Evolutionary conservation across 2,797 vertebrate species (phyloP), one percentile per base, ranked within the genome.

Genomic region (Bradypodion ventrale): DNA sequence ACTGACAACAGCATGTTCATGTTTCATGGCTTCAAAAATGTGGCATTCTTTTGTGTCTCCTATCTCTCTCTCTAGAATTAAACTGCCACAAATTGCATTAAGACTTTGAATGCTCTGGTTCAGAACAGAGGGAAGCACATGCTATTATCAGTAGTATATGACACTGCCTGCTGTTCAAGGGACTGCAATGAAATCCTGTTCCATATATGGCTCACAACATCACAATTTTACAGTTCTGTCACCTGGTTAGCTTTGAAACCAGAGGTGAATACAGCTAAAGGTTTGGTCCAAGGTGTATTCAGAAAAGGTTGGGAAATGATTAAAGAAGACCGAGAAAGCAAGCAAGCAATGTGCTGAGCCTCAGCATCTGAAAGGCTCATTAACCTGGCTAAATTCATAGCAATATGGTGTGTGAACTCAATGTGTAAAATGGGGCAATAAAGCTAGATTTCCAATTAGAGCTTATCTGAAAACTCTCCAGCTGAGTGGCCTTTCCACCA

Each of bases 71-170:
- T 86, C 87, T 80, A 76, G 13, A 88, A 84, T 89, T 89, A 80
- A 80, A 10, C 66, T 83, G 87, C 63, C 80, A 72, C 32, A 25
- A 65, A 76, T 72, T 87, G 35, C 85, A 56, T 80, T 87, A 87
- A 89, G 69, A 68, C 63, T 81, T 89, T 91, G 88, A 10, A 84
- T 83, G 49, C 32, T 87, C 89, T 87, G 84, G 87, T 83, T 78
- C 87, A 85, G 49, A 87, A 92, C 60, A 78, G 89, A 88, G 7
- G 75, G 73, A 93, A 94, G 75, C 49, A 90, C 52, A 85, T 78
- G 68, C 74, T 80, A 83, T 86, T 91, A 79, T 75, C 79, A 82
- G 27, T 63, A 66, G 40, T 46, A 78, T 0, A 19, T 92, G 86
- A 89, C 83, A 75, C 90, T 85, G 92, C 89, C 89, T 83, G 85